Conservation (phyloP, 1,140 invertebrate genomes). For the Drosophila micromelanica region DNA sequence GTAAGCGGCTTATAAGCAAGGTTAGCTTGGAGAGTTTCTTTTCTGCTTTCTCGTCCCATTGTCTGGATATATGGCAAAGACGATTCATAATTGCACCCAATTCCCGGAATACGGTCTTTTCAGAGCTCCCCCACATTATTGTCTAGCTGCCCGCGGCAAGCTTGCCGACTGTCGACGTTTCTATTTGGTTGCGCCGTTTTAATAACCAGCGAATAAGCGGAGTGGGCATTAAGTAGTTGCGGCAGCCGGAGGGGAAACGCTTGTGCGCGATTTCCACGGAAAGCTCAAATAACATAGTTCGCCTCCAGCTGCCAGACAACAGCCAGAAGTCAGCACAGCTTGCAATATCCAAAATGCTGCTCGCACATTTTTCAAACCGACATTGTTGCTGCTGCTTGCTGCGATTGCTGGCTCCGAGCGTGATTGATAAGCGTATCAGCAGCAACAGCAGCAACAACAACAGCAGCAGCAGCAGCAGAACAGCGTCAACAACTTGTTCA, state of each 20-base stretch:
- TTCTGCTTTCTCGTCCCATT: no score
- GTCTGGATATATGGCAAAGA: no score
- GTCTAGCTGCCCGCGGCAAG: no score
- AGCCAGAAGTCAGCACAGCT: background rate
- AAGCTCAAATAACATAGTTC: slow-evolving; percentile 23
- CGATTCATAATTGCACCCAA: no score
- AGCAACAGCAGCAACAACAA: slow-evolving; percentile 15
- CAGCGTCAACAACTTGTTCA: background rate
- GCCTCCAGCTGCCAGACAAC: slow-evolving; percentile 2
- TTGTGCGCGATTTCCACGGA: slow-evolving; percentile 18
- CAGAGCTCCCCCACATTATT: no score
- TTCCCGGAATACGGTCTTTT: no score
- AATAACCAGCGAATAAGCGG: slow-evolving; percentile 18
- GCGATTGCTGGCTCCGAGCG: slow-evolving; percentile 2
- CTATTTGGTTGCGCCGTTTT: slow-evolving; percentile 1
- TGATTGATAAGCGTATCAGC: slow-evolving; percentile 34
- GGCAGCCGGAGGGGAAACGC: background rate
- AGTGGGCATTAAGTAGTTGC: background rate
- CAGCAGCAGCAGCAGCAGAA: slow-evolving; percentile 13
- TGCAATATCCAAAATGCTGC: no score
- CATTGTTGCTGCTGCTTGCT: background rate
- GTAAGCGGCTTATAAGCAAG: no score
- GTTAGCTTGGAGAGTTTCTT: no score
- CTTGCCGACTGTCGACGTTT: background rate
- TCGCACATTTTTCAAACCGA: background rate